Evolutionary conservation across 2,113 vertebrate genomes (phyloP).

Genomic region (Bos indicus): DNA sequence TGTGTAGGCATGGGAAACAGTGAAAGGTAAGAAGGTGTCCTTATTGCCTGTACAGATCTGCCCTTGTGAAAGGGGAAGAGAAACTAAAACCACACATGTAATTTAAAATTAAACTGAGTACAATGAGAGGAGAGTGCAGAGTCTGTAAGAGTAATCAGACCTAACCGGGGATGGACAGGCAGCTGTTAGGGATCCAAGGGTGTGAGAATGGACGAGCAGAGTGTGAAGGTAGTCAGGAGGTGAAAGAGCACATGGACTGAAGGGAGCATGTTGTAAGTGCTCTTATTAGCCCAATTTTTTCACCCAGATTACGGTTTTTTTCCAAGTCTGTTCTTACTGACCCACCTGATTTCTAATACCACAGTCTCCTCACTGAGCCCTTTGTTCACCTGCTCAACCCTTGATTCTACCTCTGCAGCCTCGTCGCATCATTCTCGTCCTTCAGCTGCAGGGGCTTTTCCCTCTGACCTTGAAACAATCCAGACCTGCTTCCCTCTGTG

Average conservation of each 20-base stretch:
- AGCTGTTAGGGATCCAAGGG: rapidly evolving
- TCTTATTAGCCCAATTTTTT: neutral
- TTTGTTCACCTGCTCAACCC: neutral
- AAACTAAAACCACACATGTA: rapidly evolving
- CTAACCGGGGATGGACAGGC: neutral
- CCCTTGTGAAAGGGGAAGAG: neutral
- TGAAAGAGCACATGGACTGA: too few species aligned
- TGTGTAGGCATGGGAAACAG: neutral
- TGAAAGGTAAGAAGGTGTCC: neutral
- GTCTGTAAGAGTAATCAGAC: neutral
- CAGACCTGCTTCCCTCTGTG: neutral
- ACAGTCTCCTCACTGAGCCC: neutral
- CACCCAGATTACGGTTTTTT: neutral
- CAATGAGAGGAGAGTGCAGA: neutral
- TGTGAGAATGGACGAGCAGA: neutral
- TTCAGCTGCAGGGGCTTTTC: neutral
- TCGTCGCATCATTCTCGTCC: neutral
- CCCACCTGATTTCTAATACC: neutral
- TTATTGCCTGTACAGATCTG: neutral
- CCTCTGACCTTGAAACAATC: neutral
- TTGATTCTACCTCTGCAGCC: neutral
- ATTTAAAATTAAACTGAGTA: neutral
- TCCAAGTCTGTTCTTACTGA: neutral
- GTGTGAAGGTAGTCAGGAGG: neutral
- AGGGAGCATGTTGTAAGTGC: rapidly evolving